phyloP scores from a whole-genome alignment of 1,140 invertebrate genomes.

The Drosophila nikananu region DNA sequence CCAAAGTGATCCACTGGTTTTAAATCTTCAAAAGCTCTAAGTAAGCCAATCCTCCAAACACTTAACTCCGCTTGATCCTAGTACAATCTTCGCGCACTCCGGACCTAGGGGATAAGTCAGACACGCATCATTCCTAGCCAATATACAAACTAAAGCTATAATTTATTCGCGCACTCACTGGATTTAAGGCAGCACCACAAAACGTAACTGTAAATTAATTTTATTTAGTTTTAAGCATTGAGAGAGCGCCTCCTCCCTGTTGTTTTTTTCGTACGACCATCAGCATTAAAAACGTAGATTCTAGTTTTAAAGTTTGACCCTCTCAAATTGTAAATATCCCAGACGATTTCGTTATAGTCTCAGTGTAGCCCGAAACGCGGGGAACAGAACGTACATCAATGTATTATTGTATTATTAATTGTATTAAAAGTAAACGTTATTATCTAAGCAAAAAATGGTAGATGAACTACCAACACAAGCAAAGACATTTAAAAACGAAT shows the following conservation, averaged over 20 bases:
- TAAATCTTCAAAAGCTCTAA: conserved; percentile 84
- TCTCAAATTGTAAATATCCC: conserved; percentile 75
- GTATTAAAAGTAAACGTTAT: conserved; percentile 66
- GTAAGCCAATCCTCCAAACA: conserved; percentile 64
- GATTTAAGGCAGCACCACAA: conserved; percentile 21
- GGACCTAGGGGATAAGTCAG: conserved; percentile 27
- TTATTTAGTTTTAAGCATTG: conserved; percentile 77
- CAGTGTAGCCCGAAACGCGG: conserved; percentile 40
- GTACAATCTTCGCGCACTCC: conserved; percentile 69
- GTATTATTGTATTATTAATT: conserved; percentile 83
- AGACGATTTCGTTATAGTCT: conserved; percentile 60
- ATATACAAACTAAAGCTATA: conserved; percentile 64
- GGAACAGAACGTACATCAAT: conserved; percentile 62
- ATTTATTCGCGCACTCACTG: conserved; percentile 67
- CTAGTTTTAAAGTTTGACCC: conserved; percentile 33
- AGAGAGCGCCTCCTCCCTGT: conserved; percentile 64
- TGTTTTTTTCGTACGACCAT: conserved; percentile 59
- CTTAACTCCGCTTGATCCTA: conserved; percentile 63
- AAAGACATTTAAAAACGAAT: conserved; percentile 68
- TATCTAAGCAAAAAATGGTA: conserved; percentile 59
- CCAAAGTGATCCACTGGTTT: conserved; percentile 84
- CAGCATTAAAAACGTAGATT: conserved; percentile 54
- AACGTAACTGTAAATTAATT: conserved; percentile 77
- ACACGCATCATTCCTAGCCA: conserved; percentile 75
- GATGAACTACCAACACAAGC: conserved; percentile 58